phyloP scores from a whole-genome alignment of 2,113 vertebrate genomes.

The Lontra canadensis region DNA sequence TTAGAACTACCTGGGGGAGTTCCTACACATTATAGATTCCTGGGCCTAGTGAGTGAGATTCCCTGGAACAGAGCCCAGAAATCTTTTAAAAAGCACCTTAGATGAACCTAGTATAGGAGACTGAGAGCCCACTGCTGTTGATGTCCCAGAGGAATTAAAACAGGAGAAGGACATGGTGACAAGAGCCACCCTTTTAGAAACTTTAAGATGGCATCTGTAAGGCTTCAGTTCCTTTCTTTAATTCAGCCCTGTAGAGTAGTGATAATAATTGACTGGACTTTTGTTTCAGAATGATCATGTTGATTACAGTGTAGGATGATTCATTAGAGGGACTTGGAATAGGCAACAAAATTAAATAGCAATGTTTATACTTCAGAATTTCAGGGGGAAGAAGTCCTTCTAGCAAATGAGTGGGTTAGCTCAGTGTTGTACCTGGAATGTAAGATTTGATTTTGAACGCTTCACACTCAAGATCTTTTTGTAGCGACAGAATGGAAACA shows the following conservation, averaged over 20 bases:
- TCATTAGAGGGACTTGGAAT: background rate
- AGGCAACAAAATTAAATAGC: background rate
- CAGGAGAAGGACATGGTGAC: background rate
- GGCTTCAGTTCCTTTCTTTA: background rate
- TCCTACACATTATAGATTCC: background rate
- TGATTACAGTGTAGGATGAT: background rate
- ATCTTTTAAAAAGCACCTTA: background rate
- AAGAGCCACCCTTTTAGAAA: background rate
- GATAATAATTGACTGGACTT: background rate
- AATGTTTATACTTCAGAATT: background rate
- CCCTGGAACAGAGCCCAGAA: background rate
- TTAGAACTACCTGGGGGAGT: background rate
- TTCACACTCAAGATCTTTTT: background rate
- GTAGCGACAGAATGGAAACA: background rate
- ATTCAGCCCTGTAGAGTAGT: background rate
- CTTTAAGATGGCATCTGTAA: background rate
- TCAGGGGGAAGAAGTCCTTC: background rate
- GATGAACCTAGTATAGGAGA: background rate
- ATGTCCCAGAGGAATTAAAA: background rate
- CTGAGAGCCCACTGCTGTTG: background rate
- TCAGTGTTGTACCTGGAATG: background rate
- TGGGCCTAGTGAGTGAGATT: background rate
- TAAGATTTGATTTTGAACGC: background rate
- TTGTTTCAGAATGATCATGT: constrained; percentile 17
- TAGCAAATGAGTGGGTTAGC: background rate